These are phyloP conservation scores for Myripristis murdjan DNA, from an alignment of 2,797 vertebrate species.

Conservation along the genomic window DNA sequence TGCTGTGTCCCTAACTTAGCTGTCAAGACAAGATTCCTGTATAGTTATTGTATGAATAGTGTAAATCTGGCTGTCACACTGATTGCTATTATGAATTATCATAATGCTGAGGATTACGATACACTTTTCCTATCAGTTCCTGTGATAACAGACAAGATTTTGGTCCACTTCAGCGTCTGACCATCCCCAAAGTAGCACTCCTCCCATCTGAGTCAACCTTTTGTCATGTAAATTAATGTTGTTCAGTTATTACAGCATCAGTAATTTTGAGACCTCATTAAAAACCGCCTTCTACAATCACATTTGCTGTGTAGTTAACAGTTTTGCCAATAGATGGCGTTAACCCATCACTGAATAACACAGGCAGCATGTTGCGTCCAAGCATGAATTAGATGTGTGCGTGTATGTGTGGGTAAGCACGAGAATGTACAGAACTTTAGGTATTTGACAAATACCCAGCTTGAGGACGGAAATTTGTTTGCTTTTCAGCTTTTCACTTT, in stretches of 20 bases:
- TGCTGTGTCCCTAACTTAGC: conserved; percentile 46
- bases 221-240: neutral
- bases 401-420: neutral
- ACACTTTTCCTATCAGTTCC: neutral
- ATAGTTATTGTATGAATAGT: conserved; percentile 25
- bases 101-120: neutral
- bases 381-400: conserved; percentile 3
- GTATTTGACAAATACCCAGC: neutral
- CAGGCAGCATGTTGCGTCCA: neutral
- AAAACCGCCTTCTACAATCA: neutral
- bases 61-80: neutral
- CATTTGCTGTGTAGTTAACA: neutral
- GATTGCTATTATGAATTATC: conserved; percentile 20
- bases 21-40: conserved; percentile 40
- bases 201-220: too few species aligned
- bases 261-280: conserved; percentile 10
- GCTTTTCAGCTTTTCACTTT: neutral
- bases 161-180: neutral
- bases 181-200: neutral
- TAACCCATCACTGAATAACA: conserved; percentile 38
- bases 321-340: conserved; percentile 67
- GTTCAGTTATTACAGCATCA: conserved; percentile 8
- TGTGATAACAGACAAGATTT: neutral
- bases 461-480: neutral
- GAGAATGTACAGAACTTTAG: conserved; percentile 7